Percentiles rank a stretch among this genome's conserved stretches.
phyloP scores from a whole-genome alignment of 1,140 invertebrate genomes.

The Nixonia krombeini region DNA sequence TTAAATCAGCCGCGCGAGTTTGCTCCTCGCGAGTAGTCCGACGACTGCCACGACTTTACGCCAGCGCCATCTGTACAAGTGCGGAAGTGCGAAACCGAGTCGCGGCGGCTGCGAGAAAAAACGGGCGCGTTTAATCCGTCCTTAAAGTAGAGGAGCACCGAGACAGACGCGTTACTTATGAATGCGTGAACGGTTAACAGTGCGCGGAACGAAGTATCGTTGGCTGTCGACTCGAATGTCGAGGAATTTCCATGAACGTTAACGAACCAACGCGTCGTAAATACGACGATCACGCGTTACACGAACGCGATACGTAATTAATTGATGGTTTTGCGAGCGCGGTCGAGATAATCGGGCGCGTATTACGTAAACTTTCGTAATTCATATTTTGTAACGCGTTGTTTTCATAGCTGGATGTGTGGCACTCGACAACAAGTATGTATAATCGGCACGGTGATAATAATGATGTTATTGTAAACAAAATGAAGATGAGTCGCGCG shows the following conservation, averaged over 20 bases:
- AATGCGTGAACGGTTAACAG: too few relatives aligned
- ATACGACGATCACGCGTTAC: constrained; percentile 7
- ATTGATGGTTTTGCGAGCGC: constrained; percentile 4
- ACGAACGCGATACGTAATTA: constrained; percentile 10
- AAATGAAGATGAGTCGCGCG: constrained; percentile 30
- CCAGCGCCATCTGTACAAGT: too few relatives aligned
- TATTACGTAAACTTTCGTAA: constrained; percentile 50
- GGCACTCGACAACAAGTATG: constrained; percentile 11
- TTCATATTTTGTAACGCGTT: constrained; percentile 27
- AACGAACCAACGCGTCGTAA: background rate
- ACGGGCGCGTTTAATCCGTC: too few relatives aligned
- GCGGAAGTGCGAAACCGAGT: too few relatives aligned
- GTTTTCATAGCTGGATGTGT: constrained; percentile 19
- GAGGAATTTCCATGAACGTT: background rate
- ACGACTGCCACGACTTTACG: too few relatives aligned
- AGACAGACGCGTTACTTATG: too few relatives aligned
- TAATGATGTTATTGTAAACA: constrained; percentile 24
- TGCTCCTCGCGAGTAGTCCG: too few relatives aligned
- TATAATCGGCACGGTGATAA: constrained; percentile 20
- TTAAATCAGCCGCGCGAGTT: too few relatives aligned
- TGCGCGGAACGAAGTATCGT: too few relatives aligned
- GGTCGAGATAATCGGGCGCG: constrained; percentile 1
- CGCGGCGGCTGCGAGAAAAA: too few relatives aligned
- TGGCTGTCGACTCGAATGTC: too few relatives aligned
- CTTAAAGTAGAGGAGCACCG: too few relatives aligned